Base-by-base conservation (phyloP, 35 echinoderm and acorn worm genomes). In the Ophioderma brevispina region DNA sequence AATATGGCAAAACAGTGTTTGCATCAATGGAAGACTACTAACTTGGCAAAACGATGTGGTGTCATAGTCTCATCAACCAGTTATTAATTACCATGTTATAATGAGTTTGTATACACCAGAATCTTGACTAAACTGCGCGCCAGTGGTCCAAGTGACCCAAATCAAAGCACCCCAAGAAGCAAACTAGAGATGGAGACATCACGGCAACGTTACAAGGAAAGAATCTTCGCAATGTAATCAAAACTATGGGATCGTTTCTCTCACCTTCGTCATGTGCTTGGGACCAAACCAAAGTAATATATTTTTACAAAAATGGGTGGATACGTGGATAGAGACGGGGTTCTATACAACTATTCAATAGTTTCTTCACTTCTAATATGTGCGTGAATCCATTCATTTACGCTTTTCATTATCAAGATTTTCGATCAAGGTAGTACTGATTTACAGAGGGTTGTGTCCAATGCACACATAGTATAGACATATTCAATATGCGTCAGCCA, bases 41-140 rank as follows among this genome's bases (percentile, higher is more conserved):
- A 33, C 31, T 31, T 85, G 17, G 52, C 31, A 17, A 35, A 31
- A 35, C 15, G 63, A n/a, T 15, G 63, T 8, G 83, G 83, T 25
- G 83, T 85, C 31, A 64, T 97, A 89, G 91, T 34, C 94, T 92
- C 38, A 94, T 94, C 56, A 82, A 88, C 76, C 95, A 97, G 31
- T 97, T 94, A 55, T 23, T 97, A 30, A 77, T 94, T 33, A 92
- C 95, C 1, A 43, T 97, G 2, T 37, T 91, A 88, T 97, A 21
- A 97, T 97, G 95, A 36, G 88, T 6, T 97, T 91, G 95, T 94
- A 4, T 97, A 97, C 89, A 94, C 89, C 21, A 81, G 85, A 46
- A 97, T 97, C 36, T 78, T 96, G 0, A 28, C 93, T 13, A 85
- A 81, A n/a, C 87, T 96, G 8, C 90, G 90, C 21, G 13, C 5